Base-by-base conservation (phyloP, 2,888 invertebrate genomes). In the Serripes groenlandicus region DNA sequence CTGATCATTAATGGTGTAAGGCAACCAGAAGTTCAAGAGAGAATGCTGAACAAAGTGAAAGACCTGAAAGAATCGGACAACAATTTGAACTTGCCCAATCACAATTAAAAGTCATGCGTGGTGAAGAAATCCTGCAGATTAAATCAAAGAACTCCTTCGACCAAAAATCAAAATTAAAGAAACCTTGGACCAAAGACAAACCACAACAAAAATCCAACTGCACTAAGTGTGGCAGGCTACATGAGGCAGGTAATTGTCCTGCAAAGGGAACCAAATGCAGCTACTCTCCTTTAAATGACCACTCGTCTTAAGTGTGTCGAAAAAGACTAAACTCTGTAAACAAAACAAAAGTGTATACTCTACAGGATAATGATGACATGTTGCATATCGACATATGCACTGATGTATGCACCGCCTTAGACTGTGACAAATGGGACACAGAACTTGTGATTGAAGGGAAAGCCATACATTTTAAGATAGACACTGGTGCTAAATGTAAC, bases 71-170 rank as follows among this genome's bases (percentile, higher is more conserved):
- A 42, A 81, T 75, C 23, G 78, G 85, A 28, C 73, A 78, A 30
- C 77, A 82, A 49, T 87, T 30, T 54, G 84, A 84, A 64, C 69
- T 81, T 3, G 76, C 84, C 18, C 77, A 83, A 56, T 28, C 68
- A 4, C 83, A 81, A 42, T 26, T 86, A 21, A 81, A 79, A 69
- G 21, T 84, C 3, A 84, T 84, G 69, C 26, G 79, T 26, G 83
- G 83, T 26, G 81, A 81, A 58, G 77, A 84, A 52, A 42, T 75
- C 18, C 35, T 66, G 23, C 26, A 26, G 3, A 18, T 71, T 18
- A 66, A 54, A 5, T 23, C 35, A 42, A 26, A 69, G 28, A 35
- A 68, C n/a, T n/a, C n/a, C n/a, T n/a, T n/a, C n/a, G n/a, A n/a
- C n/a, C n/a, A n/a, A n/a, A n/a, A n/a, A n/a, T n/a, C n/a, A n/a